Conservation (phyloP, 2,888 invertebrate species). For the Ceraclea dissimilis region DNA sequence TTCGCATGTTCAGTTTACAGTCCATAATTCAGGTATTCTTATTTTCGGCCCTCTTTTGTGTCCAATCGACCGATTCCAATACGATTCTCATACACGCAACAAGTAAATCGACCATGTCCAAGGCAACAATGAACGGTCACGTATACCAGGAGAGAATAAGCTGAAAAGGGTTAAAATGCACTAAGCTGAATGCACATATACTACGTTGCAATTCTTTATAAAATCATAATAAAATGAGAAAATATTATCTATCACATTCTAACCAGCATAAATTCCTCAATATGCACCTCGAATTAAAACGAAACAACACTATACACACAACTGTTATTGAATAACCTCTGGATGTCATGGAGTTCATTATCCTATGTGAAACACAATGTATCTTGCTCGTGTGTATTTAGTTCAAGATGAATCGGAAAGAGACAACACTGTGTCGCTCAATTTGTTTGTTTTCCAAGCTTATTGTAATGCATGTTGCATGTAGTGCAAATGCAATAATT, state of each 20-base stretch:
- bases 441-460: too few species aligned
- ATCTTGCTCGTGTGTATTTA: neutral
- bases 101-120: neutral
- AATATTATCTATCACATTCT: neutral
- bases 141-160: slow-evolving; percentile 10
- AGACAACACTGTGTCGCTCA: too few species aligned
- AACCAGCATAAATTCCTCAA: neutral
- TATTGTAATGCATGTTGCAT: too few species aligned
- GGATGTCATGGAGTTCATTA: neutral
- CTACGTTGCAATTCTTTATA: too few species aligned
- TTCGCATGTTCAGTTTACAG: too few species aligned
- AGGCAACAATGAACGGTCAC: slow-evolving; percentile 12
- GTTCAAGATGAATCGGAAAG: too few species aligned
- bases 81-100: too few species aligned
- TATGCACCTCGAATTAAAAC: neutral
- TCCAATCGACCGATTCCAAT: too few species aligned
- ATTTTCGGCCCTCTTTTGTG: too few species aligned
- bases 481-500: too few species aligned
- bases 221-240: too few species aligned
- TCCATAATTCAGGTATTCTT: too few species aligned
- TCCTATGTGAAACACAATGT: neutral
- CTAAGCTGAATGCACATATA: neutral
- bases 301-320: neutral
- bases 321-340: neutral
- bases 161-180: neutral